These are phyloP conservation scores for Samia ricini DNA, from an alignment of 1,140 invertebrate genomes.

Conservation along the genomic window DNA sequence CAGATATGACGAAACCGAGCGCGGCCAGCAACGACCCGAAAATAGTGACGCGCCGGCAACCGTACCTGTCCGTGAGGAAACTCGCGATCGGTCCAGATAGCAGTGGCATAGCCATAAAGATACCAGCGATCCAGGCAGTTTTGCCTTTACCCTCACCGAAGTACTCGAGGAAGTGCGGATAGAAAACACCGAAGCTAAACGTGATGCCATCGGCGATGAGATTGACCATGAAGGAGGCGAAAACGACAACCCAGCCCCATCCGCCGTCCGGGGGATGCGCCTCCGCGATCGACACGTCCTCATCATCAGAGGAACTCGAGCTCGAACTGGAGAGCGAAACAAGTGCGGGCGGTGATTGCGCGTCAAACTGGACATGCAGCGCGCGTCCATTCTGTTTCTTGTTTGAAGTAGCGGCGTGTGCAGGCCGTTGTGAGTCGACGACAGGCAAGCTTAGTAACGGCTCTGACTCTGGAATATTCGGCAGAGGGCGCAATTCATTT, in stretches of 20 bases:
- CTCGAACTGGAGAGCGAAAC: constrained; percentile 73
- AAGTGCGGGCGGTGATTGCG: constrained; percentile 61
- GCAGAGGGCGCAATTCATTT: constrained; percentile 57
- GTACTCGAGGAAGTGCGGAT: constrained; percentile 87
- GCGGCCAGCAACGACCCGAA: constrained; percentile 88
- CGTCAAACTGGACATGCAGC: constrained; percentile 80
- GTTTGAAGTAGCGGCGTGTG: constrained; percentile 27
- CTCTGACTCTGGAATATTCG: constrained; percentile 62
- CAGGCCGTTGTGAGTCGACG: constrained; percentile 12
- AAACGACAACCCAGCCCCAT: constrained; percentile 90
- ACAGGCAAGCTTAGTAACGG: constrained; percentile 50
- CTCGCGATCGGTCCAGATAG: constrained; percentile 93
- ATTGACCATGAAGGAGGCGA: constrained; percentile 92
- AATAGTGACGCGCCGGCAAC: constrained; percentile 89
- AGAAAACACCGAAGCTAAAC: constrained; percentile 92
- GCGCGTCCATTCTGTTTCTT: constrained; percentile 61
- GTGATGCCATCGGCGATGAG: constrained; percentile 94
- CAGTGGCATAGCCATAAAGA: constrained; percentile 94
- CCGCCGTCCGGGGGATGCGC: constrained; percentile 85
- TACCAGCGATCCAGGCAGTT: constrained; percentile 92
- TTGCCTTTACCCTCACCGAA: constrained; percentile 90
- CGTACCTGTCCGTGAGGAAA: constrained; percentile 91
- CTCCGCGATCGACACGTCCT: constrained; percentile 81
- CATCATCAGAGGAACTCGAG: constrained; percentile 79
- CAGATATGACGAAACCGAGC: constrained; percentile 89